phyloP scores from a whole-genome alignment of 2,888 invertebrate genomes.

The Onchidella celtica region DNA sequence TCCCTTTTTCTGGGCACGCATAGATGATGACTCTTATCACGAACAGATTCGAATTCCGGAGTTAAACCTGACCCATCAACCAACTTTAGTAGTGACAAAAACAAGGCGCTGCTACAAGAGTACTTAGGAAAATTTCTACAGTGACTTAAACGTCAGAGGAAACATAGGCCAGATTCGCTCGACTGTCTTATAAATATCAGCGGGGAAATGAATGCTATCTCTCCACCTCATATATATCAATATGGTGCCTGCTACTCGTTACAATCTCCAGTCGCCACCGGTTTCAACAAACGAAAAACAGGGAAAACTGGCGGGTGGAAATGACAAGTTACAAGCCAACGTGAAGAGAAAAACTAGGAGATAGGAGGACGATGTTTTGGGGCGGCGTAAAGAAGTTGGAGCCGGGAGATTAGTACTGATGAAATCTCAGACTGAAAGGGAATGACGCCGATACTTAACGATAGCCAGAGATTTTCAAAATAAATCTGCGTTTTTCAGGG shows the following conservation, averaged over 20 bases:
- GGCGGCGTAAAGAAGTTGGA: too few species aligned
- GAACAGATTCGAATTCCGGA: too few species aligned
- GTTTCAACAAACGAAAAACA: constrained; percentile 3
- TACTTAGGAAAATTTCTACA: constrained; percentile 7
- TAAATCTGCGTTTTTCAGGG: too few species aligned
- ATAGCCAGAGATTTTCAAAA: too few species aligned
- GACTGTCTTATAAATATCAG: constrained; percentile 13
- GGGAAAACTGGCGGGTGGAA: background rate
- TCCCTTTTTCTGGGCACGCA: too few species aligned
- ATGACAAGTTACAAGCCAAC: background rate
- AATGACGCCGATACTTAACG: too few species aligned
- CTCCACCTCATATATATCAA: constrained; percentile 7
- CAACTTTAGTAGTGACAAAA: background rate
- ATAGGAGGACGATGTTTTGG: background rate
- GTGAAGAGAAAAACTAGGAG: background rate
- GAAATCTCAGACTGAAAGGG: too few species aligned
- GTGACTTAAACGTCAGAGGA: background rate
- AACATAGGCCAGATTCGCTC: background rate
- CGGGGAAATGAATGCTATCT: background rate
- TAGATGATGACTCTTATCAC: too few species aligned
- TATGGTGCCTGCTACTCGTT: background rate
- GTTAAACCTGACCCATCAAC: too few species aligned
- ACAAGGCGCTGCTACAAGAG: too few species aligned
- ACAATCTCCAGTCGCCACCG: background rate
- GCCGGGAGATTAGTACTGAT: too few species aligned